Evolutionary conservation across 2,797 vertebrate species (phyloP).

Genomic region (Merluccius polli): DNA sequence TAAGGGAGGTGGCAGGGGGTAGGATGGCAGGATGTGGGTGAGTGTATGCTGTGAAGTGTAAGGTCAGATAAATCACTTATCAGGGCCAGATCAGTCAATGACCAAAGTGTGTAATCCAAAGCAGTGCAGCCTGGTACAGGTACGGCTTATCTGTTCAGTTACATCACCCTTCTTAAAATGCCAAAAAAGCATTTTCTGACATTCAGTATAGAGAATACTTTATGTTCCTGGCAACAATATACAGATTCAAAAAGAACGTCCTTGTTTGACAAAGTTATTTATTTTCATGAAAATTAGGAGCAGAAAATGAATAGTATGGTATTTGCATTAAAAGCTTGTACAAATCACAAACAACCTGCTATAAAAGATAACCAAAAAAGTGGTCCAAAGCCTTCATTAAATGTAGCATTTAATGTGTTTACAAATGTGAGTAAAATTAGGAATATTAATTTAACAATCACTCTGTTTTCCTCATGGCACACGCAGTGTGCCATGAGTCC

Average conservation of each 20-base stretch:
- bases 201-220: background rate
- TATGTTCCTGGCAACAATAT: background rate
- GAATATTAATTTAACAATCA: constrained; percentile 44
- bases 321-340: background rate
- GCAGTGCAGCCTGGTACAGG: no score
- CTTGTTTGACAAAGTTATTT: background rate
- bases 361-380: constrained; percentile 25
- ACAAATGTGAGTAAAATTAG: constrained; percentile 38
- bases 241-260: background rate
- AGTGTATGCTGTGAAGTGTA: no score
- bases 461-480: constrained; percentile 36
- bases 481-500: constrained; percentile 48
- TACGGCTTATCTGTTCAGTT: no score
- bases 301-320: background rate
- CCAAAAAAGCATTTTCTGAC: no score
- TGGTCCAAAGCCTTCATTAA: constrained; percentile 31
- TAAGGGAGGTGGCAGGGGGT: no score
- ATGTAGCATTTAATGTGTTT: constrained; percentile 41
- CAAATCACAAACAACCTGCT: background rate
- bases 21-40: no score
- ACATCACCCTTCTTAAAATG: no score
- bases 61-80: no score
- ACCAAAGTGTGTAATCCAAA: no score
- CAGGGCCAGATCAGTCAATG: no score
- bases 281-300: background rate